Evolutionary conservation across 2,797 vertebrate genomes (phyloP).

Genomic region (Megalops cyprinoides): DNA sequence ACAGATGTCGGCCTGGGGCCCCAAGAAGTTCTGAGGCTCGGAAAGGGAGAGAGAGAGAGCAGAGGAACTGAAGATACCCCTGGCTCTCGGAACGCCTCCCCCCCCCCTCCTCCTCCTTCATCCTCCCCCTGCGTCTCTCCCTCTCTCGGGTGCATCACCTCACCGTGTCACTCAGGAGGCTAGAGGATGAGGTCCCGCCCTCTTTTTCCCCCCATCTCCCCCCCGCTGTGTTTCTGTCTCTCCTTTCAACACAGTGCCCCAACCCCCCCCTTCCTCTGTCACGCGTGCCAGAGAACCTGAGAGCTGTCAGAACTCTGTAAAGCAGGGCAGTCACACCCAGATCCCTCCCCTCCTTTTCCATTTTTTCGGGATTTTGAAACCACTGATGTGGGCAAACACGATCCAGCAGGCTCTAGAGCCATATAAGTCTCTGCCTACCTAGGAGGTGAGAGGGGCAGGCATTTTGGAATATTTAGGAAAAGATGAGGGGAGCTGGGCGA

Average conservation of each 20-base stretch:
- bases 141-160: slow-evolving; percentile 5
- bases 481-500: neutral
- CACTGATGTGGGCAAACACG: neutral
- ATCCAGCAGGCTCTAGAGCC: neutral
- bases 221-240: neutral
- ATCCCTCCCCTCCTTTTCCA: slow-evolving; percentile 22
- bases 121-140: neutral
- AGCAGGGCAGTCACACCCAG: slow-evolving; percentile 14
- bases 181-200: slow-evolving; percentile 12
- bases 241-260: slow-evolving; percentile 4
- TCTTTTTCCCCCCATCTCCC: neutral
- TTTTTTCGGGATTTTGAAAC: neutral
- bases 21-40: slow-evolving; percentile 74
- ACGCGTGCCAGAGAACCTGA: slow-evolving; percentile 11
- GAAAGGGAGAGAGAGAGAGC: slow-evolving; percentile 44
- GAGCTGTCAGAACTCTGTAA: slow-evolving; percentile 19
- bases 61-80: slow-evolving; percentile 54
- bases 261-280: neutral
- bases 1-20: slow-evolving; percentile 76
- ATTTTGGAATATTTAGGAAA: neutral
- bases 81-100: slow-evolving; percentile 60
- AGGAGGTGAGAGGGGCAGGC: too few species aligned
- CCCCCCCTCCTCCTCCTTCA: slow-evolving; percentile 19
- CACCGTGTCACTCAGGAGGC: slow-evolving; percentile 21
- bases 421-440: neutral